Percentiles rank a stretch among this genome's conserved stretches.
Conservation (phyloP, 1,140 invertebrate genomes). For the Drosophila kohkoa region DNA sequence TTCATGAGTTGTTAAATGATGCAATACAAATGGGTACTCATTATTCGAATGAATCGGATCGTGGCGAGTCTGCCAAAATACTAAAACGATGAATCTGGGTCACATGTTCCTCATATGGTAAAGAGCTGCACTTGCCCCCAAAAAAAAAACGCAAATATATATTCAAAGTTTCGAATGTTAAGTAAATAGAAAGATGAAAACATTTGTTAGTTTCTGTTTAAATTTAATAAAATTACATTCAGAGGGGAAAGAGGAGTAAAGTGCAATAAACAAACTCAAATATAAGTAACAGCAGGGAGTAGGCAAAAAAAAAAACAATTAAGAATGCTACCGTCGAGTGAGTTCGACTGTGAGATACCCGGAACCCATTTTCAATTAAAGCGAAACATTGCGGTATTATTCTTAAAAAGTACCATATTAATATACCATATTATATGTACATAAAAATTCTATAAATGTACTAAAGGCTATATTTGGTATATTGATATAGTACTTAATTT, state of each 20-base stretch:
- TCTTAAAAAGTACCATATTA: too few species aligned
- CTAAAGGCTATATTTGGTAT: too few species aligned
- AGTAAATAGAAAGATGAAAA: not conserved
- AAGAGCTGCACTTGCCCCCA: not conserved
- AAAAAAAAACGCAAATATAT: not conserved
- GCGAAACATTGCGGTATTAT: too few species aligned
- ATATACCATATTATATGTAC: too few species aligned
- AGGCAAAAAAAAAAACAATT: not conserved
- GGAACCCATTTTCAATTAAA: too few species aligned
- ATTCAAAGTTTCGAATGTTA: not conserved
- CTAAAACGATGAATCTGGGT: conserved; percentile 9
- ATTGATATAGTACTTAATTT: too few species aligned
- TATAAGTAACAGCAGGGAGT: not conserved
- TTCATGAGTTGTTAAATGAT: conserved; percentile 15
- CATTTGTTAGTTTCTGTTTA: conserved; percentile 11
- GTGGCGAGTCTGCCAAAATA: conserved; percentile 16
- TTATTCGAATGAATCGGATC: conserved; percentile 17
- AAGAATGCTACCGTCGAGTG: too few species aligned
- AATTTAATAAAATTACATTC: conserved; percentile 9
- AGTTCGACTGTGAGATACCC: too few species aligned
- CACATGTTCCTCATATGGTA: not conserved
- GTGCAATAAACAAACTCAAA: conserved; percentile 22
- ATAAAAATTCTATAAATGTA: too few species aligned
- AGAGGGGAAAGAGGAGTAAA: conserved; percentile 2
- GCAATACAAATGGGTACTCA: conserved; percentile 8